Evolutionary conservation across 2,888 invertebrate species (phyloP), one percentile per base, ranked within the genome.

Genomic region (Clistopyga incitator): DNA sequence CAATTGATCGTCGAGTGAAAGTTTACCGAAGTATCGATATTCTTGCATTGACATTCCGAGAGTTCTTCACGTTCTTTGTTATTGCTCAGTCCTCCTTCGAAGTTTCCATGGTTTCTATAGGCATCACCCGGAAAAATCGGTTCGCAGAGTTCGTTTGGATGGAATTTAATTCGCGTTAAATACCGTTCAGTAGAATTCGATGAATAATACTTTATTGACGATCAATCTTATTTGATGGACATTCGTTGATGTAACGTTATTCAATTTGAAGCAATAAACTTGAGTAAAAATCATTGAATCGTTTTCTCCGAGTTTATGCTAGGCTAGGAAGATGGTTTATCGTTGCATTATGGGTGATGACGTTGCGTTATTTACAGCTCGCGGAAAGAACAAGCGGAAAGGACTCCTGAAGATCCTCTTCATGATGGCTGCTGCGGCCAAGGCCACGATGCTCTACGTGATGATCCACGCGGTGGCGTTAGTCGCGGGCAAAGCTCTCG

Each of bases 401-500:
- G 96, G 96, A 89, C 94, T 95, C 86, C 95, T 96, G 45, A 96
- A 96, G 23, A 71, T 90, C 54, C 94, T 96, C 85, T 94, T 97
- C 61, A 95, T 97, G 91, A 95, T 97, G 89, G 96, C 97, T 13
- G 94, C 97, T 83, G 95, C 97, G 80, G 95, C 97, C 81, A 97
- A 96, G 84, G 97, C 97, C 61, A 96, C 96, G 88, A 94, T 97
- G 92, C 95, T 97, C 52, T 97, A 97, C 34, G 94, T 97, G 54
- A 97, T 97, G 42, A 95, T 97, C 85, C 97, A 97, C 84, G 97
- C 96, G 2, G 93, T 97, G 50, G 97, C 97, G 29, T 94, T 97
- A 70, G 92, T 97, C 70, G 97, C 97, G 59, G 97, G 97, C 87
- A 98, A 98, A 93, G 97, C 97, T 70, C 93, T 97, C 83, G 96